These are phyloP conservation scores for Cranoglanis bouderius DNA, from an alignment of 2,113 vertebrate species.

Conservation along the genomic window DNA sequence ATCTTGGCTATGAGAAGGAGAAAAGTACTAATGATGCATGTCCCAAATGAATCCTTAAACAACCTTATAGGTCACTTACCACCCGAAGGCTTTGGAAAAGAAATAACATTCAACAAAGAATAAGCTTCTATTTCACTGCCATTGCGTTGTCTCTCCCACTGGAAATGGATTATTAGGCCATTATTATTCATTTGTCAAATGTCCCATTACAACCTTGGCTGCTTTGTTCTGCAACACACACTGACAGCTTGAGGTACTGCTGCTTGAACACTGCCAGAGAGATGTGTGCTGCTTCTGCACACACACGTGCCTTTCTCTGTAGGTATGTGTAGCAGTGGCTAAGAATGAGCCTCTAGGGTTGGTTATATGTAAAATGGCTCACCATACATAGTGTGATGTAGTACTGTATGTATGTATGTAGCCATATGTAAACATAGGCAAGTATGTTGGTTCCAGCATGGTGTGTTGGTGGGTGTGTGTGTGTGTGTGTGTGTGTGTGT, in stretches of 20 bases:
- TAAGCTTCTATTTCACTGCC: constrained; percentile 41
- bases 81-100: constrained; percentile 17
- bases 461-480: constrained; percentile 37
- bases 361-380: background rate
- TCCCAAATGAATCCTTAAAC: background rate
- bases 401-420: background rate
- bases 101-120: constrained; percentile 17
- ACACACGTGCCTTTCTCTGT: constrained; percentile 1
- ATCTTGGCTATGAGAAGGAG: background rate
- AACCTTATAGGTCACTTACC: constrained; percentile 3
- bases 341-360: background rate
- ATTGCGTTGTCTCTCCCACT: constrained; percentile 34
- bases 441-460: constrained; percentile 24
- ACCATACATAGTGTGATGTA: background rate
- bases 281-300: background rate
- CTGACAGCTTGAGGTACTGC: constrained; percentile 19
- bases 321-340: background rate
- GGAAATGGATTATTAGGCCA: constrained; percentile 40
- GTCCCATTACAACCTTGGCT: constrained; percentile 9
- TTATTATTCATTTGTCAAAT: constrained; percentile 44
- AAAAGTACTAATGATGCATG: background rate
- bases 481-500: constrained; percentile 36
- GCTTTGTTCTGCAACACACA: constrained; percentile 5
- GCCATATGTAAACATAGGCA: background rate
- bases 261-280: constrained; percentile 8